phyloP scores from a whole-genome alignment of 30 jellyfish, hydroid and myxozoan species.

The Cassiopea xamachana region DNA sequence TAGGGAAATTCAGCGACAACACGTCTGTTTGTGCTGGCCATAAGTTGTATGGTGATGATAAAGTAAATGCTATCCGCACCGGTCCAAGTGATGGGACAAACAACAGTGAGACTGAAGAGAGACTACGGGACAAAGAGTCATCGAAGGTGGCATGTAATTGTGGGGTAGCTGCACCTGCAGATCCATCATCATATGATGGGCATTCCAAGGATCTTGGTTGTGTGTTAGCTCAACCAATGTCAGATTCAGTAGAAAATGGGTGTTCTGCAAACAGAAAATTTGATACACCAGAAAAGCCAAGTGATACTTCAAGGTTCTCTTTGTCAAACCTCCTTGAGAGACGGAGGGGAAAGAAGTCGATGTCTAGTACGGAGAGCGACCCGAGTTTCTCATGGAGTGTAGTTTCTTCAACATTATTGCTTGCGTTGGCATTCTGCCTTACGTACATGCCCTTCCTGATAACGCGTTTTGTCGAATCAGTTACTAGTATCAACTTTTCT shows the following conservation, averaged over 20 bases:
- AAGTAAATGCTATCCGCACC: not conserved
- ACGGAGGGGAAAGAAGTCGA: conserved; percentile 8
- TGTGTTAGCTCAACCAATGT: not conserved
- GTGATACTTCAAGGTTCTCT: not conserved
- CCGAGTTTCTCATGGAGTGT: conserved; percentile 10
- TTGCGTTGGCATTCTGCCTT: conserved; percentile 19
- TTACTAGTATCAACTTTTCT: not conserved
- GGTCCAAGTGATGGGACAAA: not conserved
- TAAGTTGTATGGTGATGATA: not conserved
- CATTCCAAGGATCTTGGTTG: not conserved
- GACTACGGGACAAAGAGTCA: not conserved
- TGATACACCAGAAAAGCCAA: not conserved
- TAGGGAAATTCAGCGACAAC: not conserved
- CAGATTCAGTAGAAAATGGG: not conserved
- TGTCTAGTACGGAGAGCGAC: not conserved
- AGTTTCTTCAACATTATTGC: conserved; percentile 21
- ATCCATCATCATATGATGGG: not conserved
- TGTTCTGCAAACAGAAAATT: not conserved
- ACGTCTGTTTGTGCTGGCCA: not conserved
- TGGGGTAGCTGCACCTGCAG: not conserved
- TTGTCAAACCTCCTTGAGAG: not conserved
- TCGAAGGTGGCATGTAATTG: no score
- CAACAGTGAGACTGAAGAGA: not conserved
- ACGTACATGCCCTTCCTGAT: conserved; percentile 39
- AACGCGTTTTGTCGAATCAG: conserved; percentile 2